Base-by-base conservation (phyloP, 2,113 vertebrate genomes). In the Sterrhoptilus dennistouni region DNA sequence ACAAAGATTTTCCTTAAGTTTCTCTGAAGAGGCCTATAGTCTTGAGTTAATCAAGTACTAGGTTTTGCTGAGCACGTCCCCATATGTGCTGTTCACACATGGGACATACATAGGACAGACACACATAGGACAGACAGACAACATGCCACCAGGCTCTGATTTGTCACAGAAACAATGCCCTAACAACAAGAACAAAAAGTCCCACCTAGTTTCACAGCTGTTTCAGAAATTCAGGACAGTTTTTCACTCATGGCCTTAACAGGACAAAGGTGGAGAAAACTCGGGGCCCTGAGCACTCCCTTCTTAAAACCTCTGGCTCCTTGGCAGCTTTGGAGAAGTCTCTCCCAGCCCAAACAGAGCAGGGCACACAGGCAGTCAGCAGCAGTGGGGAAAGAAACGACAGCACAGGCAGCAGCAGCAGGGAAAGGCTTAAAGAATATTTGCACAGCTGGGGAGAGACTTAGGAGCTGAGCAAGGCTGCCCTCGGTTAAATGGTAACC, bases 281-380 rank as follows among this genome's bases (percentile, higher is more conserved):
- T 27, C 7, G 0, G 9, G 11, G 15, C 18, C 23, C 0, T 0
- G 3, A 82, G 21, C 27, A 50, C 29, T 33, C 36, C 38, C 27
- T 68, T 68, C 31, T 61, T 15, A 68, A 42, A 8, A 16, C 53
- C 75, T 65, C 49, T 12, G 11, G 10, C 82, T 85, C 42, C 49
- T 44, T 25, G 49, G 61, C 27, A 79, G 59, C 49, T 85, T 87
- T 1, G 0, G 23, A n/a, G 49, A 56, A 71, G 36, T 28, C 31
- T 72, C 22, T 53, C 11, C 31, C 19, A 38, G 49, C 50, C 15
- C 5, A 85, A 38, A 20, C 20, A 2, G 4, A 85, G 59, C 59
- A 47, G 20, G 16, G 27, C 36, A 53, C 1, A 5, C 13, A 79
- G 28, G 3, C 31, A 63, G 82, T 18, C 2, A 5, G 31, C 3